Base-by-base conservation (phyloP, 1,140 invertebrate species). In the Bombus superbus region DNA sequence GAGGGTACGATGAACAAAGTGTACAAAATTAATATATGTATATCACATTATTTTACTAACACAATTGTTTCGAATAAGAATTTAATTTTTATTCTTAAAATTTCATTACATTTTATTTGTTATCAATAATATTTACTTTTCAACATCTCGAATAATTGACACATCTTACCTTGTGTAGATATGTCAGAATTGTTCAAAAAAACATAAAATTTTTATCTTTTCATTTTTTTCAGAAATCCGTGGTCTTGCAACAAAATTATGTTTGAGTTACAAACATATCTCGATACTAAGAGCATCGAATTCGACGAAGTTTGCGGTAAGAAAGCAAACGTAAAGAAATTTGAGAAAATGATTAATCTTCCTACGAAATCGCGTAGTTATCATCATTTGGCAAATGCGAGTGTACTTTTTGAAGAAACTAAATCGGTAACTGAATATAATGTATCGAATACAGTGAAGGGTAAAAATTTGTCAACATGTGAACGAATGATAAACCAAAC, bases 241-340 rank as follows among this genome's bases (percentile, higher is more conserved):
- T 94, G 92, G 93, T 90, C 83, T 2, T 94, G 94, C 71, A 88
- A 94, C n/a, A 80, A 74, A 25, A 18, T 87, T 10, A 93, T 91
- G 82, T 44, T 81, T 9, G 72, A 92, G 8, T 71, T 94, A 4
- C 87, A 89, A 22, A 44, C 76, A 10, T 86, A 93, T 62, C 78
- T 94, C 1, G 75, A 57, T 4, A 47, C 28, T 6, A 86, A 59
- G 13, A 79, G 75, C 9, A 80, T 94, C 13, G 22, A 66, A 3
- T 93, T 91, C 59, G 38, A 82, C n/a, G 42, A 44, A 32, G 42
- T 93, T 6, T 94, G 94, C 32, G 74, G 71, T 1, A 86, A 68
- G 32, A 75, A 44, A 75, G 40, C 3, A n/a, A 38, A 71, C 6
- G 44, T 83, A 8, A 88, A 92, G 25, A 92, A 92, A 72, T 90